These are phyloP conservation scores for Megaceryle maxima DNA, from an alignment of 2,113 vertebrate species.

Conservation along the genomic window DNA sequence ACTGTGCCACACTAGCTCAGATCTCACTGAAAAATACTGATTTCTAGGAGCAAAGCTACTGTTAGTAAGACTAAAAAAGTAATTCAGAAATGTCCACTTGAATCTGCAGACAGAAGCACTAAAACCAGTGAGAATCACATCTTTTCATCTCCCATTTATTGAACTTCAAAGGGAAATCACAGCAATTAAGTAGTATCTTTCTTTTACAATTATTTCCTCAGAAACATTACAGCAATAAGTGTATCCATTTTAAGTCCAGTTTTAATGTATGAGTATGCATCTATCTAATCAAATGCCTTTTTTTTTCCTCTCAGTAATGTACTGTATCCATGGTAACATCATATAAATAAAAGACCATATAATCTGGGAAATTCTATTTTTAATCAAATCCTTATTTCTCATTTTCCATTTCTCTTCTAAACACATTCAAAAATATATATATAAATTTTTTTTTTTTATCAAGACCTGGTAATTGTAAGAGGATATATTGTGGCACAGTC, in stretches of 20 bases:
- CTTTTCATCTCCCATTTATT: neutral
- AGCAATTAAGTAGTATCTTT: neutral
- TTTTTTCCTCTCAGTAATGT: neutral
- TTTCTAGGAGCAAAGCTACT: neutral
- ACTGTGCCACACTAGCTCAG: neutral
- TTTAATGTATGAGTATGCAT: neutral
- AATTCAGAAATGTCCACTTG: neutral
- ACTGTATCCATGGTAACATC: slow-evolving; percentile 7
- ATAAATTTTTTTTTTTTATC: too few relatives aligned
- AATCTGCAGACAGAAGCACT: neutral
- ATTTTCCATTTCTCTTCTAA: neutral
- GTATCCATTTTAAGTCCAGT: neutral
- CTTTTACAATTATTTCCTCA: neutral
- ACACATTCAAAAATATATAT: neutral
- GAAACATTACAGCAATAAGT: neutral
- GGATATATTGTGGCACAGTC: neutral
- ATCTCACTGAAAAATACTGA: neutral
- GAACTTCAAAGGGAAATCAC: neutral
- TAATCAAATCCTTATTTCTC: neutral
- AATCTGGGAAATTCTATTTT: neutral
- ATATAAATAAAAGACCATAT: neutral
- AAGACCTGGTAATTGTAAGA: neutral
- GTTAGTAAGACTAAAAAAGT: neutral
- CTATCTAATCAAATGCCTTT: neutral
- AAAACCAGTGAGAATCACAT: neutral